Evolutionary conservation across 2,888 invertebrate genomes (phyloP).

Genomic region (Cataglyphis albicans): DNA sequence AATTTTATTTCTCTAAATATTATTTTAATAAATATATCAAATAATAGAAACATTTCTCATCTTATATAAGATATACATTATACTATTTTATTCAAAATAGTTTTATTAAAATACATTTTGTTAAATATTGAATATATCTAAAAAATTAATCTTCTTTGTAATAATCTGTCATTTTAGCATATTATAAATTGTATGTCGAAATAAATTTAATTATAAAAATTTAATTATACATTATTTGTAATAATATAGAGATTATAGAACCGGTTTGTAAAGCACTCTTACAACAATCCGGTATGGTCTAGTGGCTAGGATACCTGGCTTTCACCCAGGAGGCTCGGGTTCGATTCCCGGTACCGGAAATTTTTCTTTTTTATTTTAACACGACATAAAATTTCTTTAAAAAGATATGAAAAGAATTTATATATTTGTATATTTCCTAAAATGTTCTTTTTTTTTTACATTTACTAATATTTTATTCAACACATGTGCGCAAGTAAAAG

Average conservation of each 20-base stretch:
- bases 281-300: conserved; percentile 87
- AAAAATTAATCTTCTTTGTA: background rate
- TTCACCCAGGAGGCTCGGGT: conserved; percentile 89
- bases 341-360: conserved; percentile 78
- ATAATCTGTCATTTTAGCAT: background rate
- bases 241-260: background rate
- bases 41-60: background rate
- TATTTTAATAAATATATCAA: background rate
- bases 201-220: background rate
- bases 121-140: background rate
- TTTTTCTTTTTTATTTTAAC: conserved; percentile 32
- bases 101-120: background rate
- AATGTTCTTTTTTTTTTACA: background rate
- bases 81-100: background rate
- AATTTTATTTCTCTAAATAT: background rate
- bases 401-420: background rate
- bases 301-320: conserved; percentile 89
- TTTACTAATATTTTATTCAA: conserved; percentile 1
- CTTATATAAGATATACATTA: background rate
- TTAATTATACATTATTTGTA: background rate
- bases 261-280: accelerated
- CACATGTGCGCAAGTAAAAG: background rate
- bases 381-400: background rate
- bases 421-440: background rate
- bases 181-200: background rate